Evolutionary conservation across 2,888 invertebrate species (phyloP), one percentile per base, ranked within the genome.

Genomic region (Therioaphis trifolii): DNA sequence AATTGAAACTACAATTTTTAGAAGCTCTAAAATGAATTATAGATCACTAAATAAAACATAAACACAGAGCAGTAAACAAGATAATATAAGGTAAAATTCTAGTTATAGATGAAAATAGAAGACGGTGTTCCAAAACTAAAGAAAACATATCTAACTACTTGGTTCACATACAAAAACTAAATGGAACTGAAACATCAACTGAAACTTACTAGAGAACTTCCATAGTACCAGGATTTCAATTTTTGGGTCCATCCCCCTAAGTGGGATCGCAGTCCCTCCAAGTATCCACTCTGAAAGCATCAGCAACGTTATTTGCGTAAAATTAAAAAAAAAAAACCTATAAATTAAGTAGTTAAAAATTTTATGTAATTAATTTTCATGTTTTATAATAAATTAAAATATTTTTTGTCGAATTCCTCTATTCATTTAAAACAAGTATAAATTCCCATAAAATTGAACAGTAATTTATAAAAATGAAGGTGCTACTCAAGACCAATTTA

Each of bases 221-320:
- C 96, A 95, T 95, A 95, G 94, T 96, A 96, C 95, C 96, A 96
- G 92, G 95, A 95, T 93, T 95, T 95, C 92, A 95, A 95, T 93
- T 95, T 95, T 93, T 95, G 95, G 92, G 96, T 96, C 93, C 95
- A 94, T 93, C 95, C 95, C 93, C 95, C 95, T 92, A 96, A 94
- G 93, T 95, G 95, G 91, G 94, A 94, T 91, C 95, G 94, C 92
- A 95, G 94, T 91, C 95, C 95, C 92, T 95, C 95, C 92, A 94
- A 93, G 93, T 94, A 94, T 91, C 94, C 94, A 92, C 93, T 93
- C 94, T 94, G 94, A 92, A 94, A 92, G 82, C 72, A 79, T 80
- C 66, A 76, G 76, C 72, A 84, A 82, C 49, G 74, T 74, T 74
- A 74, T 82, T 77, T 49, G 76, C 43, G 43, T 69, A 75, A 77